Evolutionary conservation across 1,140 invertebrate species (phyloP).

Genomic region (Zaprionus ornatus): DNA sequence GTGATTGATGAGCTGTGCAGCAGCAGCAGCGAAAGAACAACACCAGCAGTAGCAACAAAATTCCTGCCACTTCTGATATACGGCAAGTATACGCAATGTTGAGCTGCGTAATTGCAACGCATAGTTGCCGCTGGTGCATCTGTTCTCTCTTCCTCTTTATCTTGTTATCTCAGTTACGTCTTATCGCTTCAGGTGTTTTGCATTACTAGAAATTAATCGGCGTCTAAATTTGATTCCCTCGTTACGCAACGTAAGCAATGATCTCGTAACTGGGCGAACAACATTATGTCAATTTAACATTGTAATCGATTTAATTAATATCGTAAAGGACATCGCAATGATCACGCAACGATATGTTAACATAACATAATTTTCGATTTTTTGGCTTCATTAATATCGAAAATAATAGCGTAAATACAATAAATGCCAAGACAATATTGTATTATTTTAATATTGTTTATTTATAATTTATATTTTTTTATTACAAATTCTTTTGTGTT

Average conservation of each 20-base stretch:
- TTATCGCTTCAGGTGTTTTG: not conserved
- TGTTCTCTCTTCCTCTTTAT: not conserved
- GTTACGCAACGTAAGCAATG: not conserved
- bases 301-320: too few relatives aligned
- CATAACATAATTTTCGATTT: too few relatives aligned
- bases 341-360: too few relatives aligned
- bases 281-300: not conserved
- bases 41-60: not conserved
- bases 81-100: constrained; percentile 18
- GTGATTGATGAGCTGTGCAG: constrained; percentile 26
- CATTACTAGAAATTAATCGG: not conserved
- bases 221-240: not conserved
- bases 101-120: not conserved
- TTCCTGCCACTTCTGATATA: not conserved
- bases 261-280: not conserved
- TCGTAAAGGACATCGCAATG: too few relatives aligned
- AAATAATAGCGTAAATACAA: too few relatives aligned
- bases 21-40: not conserved
- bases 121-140: not conserved
- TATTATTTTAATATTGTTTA: not conserved
- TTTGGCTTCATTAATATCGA: too few relatives aligned
- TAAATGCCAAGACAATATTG: too few relatives aligned
- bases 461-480: not conserved
- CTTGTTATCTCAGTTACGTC: not conserved
- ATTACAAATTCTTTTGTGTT: not conserved